phyloP scores from a whole-genome alignment of 2,888 invertebrate genomes.

The Lydus trimaculatus region DNA sequence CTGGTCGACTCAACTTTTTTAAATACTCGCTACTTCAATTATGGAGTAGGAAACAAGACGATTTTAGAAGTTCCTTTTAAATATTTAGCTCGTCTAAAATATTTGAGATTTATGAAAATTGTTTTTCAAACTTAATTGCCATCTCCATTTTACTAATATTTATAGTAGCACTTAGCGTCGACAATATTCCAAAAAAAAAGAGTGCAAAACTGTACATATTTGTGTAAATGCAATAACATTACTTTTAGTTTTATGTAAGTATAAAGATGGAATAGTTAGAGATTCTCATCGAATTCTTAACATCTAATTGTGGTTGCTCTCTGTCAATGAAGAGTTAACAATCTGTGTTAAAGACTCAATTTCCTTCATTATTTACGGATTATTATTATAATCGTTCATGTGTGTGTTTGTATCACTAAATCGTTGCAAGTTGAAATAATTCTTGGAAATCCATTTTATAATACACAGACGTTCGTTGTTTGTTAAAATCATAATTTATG shows the following conservation, averaged over 20 bases:
- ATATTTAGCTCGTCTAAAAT: too few species aligned
- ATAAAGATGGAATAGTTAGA: too few species aligned
- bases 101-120: neutral
- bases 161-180: neutral
- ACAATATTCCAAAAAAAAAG: neutral
- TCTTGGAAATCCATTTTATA: slow-evolving; percentile 9
- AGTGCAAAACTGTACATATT: too few species aligned
- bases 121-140: neutral
- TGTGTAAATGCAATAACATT: neutral
- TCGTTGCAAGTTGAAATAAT: slow-evolving; percentile 26
- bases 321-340: neutral
- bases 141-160: neutral
- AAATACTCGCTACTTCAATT: too few species aligned
- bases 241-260: too few species aligned
- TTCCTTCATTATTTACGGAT: slow-evolving; percentile 35
- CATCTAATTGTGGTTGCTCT: too few species aligned
- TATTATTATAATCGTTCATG: slow-evolving; percentile 31
- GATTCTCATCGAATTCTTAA: too few species aligned
- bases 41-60: too few species aligned
- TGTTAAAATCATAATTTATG: slow-evolving; percentile 27
- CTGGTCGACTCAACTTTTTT: too few species aligned
- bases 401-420: slow-evolving; percentile 21
- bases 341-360: slow-evolving; percentile 22
- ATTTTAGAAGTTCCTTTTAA: too few species aligned
- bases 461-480: slow-evolving; percentile 19